Base-by-base conservation (phyloP, 2,797 vertebrate species). In the Alauda arvensis region DNA sequence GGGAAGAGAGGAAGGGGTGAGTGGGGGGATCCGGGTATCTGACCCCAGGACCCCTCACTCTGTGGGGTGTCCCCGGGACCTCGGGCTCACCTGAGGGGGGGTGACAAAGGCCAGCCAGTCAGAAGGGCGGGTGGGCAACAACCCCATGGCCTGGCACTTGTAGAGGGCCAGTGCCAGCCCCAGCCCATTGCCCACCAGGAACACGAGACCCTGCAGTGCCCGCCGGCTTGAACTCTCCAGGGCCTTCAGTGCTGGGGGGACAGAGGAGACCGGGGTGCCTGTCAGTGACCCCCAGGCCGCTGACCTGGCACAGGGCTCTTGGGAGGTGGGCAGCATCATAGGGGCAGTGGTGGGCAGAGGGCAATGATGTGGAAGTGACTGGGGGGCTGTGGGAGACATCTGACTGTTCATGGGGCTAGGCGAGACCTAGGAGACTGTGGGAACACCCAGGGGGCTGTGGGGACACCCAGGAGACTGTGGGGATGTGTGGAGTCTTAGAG, bases 71-170 rank as follows among this genome's bases (percentile, higher is more conserved):
- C n/a, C 69, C 48, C 48, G 18, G 40, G 7, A 9, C 3, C 48
- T 42, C 1, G 0, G 11, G n/a, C 74, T 62, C 66, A 85, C 99
- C 98, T 99, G 98, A 0, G 99, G 98, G 0, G 99, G 98, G 45
- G 99, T 98, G 39, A 99, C 98, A 92, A 99, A 99, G 19, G 99
- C 99, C 92, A 99, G 95, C 99, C 99, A 99, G 94, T 99, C 99
- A 1, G 99, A 99, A 5, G 99, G 99, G 83, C 99, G 99, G 4
- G 99, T 99, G 8, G 99, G 99, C 34, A 99, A 95, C 46, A 99
- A 96, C 19, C 99, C 99, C 99, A 99, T 99, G 7, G 99, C 99
- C 94, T 99, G 99, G 95, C 99, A 99, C 95, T 99, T 99, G 95
- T 99, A 99, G 70, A 99, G 98, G 61, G 98, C 99, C 95, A 99